phyloP scores from a whole-genome alignment of 1,140 invertebrate species.

The Cecropterus lyciades region DNA sequence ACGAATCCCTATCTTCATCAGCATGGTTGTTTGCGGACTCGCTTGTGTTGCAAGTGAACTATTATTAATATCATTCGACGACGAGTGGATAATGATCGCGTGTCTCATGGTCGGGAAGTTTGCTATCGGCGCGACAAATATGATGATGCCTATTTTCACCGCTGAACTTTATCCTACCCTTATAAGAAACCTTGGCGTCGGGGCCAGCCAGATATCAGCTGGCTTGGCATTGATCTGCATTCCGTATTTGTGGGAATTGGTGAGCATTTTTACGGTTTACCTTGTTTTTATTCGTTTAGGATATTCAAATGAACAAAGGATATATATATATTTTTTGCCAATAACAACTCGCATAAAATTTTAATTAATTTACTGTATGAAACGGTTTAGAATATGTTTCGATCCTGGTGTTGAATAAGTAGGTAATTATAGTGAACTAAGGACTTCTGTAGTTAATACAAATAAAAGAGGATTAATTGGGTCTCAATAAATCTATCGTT shows the following conservation, averaged over 20 bases:
- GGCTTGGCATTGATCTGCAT: slow-evolving; percentile 88
- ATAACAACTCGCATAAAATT: too few relatives aligned
- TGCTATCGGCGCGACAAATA: slow-evolving; percentile 88
- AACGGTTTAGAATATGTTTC: too few relatives aligned
- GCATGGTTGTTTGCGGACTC: slow-evolving; percentile 86
- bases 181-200: slow-evolving; percentile 89
- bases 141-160: slow-evolving; percentile 89
- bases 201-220: slow-evolving; percentile 88
- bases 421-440: too few relatives aligned
- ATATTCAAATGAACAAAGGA: too few relatives aligned
- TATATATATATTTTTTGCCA: too few relatives aligned
- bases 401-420: too few relatives aligned
- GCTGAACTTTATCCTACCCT: slow-evolving; percentile 90
- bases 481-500: too few relatives aligned
- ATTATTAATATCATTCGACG: slow-evolving; percentile 76
- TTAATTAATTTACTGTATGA: too few relatives aligned
- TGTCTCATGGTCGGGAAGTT: slow-evolving; percentile 89
- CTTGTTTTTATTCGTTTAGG: neutral
- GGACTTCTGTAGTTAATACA: too few relatives aligned
- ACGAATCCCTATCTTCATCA: slow-evolving; percentile 87
- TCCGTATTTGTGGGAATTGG: slow-evolving; percentile 90
- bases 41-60: slow-evolving; percentile 86
- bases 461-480: too few relatives aligned
- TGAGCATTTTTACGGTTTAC: slow-evolving; percentile 65
- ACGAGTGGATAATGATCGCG: slow-evolving; percentile 86